These are phyloP conservation scores for Polyodon spathula DNA, from an alignment of 2,113 vertebrate species.

Conservation along the genomic window DNA sequence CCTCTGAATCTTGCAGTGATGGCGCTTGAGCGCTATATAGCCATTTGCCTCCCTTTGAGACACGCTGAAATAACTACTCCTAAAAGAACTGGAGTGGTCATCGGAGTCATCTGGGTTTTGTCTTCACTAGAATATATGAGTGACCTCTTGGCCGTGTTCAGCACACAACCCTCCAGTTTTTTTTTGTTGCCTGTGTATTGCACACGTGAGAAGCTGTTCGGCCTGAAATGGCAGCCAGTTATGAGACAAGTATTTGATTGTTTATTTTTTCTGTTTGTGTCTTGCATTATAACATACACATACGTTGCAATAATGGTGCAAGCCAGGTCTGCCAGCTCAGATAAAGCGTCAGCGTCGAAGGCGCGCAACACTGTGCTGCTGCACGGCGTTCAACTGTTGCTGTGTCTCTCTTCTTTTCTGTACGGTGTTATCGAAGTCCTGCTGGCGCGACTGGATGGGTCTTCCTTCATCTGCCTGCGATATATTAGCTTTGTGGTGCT, in stretches of 20 bases:
- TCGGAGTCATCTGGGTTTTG: slow-evolving; percentile 28
- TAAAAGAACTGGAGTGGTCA: slow-evolving; percentile 11
- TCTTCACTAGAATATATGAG: slow-evolving; percentile 23
- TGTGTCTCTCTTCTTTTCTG: slow-evolving; percentile 22
- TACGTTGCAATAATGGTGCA: slow-evolving; percentile 15
- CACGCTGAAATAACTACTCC: slow-evolving; percentile 22
- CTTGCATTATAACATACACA: background rate
- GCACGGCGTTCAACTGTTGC: slow-evolving; percentile 27
- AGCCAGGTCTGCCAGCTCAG: background rate
- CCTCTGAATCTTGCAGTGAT: slow-evolving; percentile 40
- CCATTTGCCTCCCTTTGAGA: slow-evolving; percentile 43
- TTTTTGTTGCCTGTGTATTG: slow-evolving; percentile 13
- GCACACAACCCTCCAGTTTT: slow-evolving; percentile 8
- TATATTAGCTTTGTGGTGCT: slow-evolving; percentile 25
- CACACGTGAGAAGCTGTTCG: background rate
- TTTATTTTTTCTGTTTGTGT: slow-evolving; percentile 15
- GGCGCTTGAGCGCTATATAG: slow-evolving; percentile 45
- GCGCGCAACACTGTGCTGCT: slow-evolving; percentile 16
- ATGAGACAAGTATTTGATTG: slow-evolving; percentile 8
- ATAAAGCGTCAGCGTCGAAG: slow-evolving; percentile 13
- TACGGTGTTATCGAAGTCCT: slow-evolving; percentile 16
- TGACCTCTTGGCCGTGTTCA: slow-evolving; percentile 27
- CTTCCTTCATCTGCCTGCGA: slow-evolving; percentile 4
- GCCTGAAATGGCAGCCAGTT: slow-evolving; percentile 8
- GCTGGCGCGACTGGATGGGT: background rate